phyloP scores from a whole-genome alignment of 2,888 invertebrate genomes.

The Himalopsyche anomala region DNA sequence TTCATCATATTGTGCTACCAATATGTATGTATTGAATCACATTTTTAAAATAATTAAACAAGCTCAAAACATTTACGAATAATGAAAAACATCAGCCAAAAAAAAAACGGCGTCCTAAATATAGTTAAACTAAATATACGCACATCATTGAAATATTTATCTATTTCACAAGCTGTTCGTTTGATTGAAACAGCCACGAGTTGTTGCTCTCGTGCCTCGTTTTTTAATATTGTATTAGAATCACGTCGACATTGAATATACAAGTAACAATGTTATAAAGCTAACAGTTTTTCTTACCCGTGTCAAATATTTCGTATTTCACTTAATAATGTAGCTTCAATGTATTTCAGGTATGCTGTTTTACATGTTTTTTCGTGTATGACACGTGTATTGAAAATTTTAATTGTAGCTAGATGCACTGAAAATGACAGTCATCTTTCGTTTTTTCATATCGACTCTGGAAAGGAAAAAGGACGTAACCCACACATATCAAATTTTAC shows the following conservation, averaged over 20 bases:
- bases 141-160: constrained; percentile 6
- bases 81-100: neutral
- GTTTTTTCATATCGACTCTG: too few species aligned
- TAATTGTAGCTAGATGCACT: too few species aligned
- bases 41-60: neutral
- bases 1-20: neutral
- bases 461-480: too few species aligned
- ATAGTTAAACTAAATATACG: neutral
- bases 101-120: neutral
- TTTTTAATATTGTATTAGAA: neutral
- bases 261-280: too few species aligned
- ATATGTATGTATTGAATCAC: neutral
- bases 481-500: too few species aligned
- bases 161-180: constrained; percentile 5
- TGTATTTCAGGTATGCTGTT: too few species aligned
- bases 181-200: neutral
- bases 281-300: neutral
- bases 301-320: neutral
- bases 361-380: too few species aligned
- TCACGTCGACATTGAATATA: neutral
- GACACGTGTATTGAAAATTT: too few species aligned
- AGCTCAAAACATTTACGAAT: neutral
- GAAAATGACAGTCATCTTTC: too few species aligned
- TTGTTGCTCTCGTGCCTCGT: neutral
- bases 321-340: neutral